Percentiles rank a stretch among this genome's conserved stretches.
phyloP scores from a whole-genome alignment of 2,888 invertebrate genomes.

The Hirtodrosophila duncani region DNA sequence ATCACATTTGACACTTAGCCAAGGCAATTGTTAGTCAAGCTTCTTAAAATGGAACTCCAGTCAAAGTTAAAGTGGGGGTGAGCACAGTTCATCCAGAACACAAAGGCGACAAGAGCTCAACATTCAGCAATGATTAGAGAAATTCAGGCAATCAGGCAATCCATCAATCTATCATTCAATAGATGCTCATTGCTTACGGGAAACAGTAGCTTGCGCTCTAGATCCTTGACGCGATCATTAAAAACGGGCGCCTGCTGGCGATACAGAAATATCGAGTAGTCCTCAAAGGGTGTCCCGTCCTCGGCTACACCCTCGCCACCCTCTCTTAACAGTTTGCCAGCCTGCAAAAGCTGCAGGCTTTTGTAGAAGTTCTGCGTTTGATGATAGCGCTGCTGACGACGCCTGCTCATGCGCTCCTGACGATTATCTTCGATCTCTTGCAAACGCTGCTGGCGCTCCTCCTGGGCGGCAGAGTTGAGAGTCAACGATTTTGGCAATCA shows the following conservation, averaged over 20 bases:
- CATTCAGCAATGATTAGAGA: slow-evolving; percentile 16
- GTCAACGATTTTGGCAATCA: slow-evolving; percentile 36
- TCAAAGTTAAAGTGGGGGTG: too few relatives aligned
- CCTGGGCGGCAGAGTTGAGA: slow-evolving; percentile 78
- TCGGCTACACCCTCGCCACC: slow-evolving; percentile 78
- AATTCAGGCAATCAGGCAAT: slow-evolving; percentile 24
- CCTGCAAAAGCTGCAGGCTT: slow-evolving; percentile 90
- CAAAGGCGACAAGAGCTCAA: slow-evolving; percentile 14
- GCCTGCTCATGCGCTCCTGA: slow-evolving; percentile 82
- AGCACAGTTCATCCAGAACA: slow-evolving; percentile 13
- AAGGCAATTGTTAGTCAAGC: slow-evolving; percentile 3
- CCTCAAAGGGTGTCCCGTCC: slow-evolving; percentile 84
- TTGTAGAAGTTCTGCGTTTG: slow-evolving; percentile 90
- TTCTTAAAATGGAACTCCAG: too few relatives aligned
- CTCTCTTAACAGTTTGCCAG: slow-evolving; percentile 82
- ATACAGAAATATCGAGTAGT: slow-evolving; percentile 91
- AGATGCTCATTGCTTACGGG: slow-evolving; percentile 81
- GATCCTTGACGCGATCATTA: slow-evolving; percentile 89
- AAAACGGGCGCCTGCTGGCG: slow-evolving; percentile 91
- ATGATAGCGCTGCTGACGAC: slow-evolving; percentile 85
- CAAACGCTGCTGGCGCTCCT: slow-evolving; percentile 86
- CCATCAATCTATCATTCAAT: slow-evolving; percentile 23
- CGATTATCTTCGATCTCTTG: slow-evolving; percentile 86
- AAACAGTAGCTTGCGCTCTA: slow-evolving; percentile 86
- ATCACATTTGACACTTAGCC: neutral